phyloP scores from a whole-genome alignment of 1,140 invertebrate species.

The Drosophila setifemur region DNA sequence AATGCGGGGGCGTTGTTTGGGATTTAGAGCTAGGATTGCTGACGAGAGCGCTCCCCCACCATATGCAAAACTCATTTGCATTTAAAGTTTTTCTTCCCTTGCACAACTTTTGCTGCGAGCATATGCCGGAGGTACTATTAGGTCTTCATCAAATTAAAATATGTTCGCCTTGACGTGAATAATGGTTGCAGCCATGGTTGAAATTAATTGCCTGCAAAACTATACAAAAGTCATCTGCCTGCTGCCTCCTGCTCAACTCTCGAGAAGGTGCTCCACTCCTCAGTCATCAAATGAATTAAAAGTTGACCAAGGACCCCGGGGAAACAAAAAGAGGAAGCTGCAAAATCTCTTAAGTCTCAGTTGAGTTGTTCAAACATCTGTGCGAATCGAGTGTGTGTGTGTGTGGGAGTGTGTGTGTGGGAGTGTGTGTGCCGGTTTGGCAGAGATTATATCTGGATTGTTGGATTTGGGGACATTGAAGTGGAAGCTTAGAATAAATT shows the following conservation, averaged over 20 bases:
- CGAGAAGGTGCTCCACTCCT: constrained; percentile 51
- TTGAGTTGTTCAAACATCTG: constrained; percentile 49
- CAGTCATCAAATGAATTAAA: constrained; percentile 67
- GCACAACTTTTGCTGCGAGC: constrained; percentile 37
- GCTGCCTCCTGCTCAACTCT: constrained; percentile 13
- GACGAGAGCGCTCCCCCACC: neutral
- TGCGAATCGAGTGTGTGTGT: constrained; percentile 1
- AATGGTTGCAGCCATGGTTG: constrained; percentile 33
- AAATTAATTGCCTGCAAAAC: constrained; percentile 76
- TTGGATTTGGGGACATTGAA: constrained; percentile 5
- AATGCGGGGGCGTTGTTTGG: constrained; percentile 2
- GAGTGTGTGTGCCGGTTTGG: constrained; percentile 21
- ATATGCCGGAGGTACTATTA: constrained; percentile 45
- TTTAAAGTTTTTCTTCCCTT: constrained; percentile 46
- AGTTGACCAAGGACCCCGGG: constrained; percentile 60
- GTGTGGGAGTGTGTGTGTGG: neutral
- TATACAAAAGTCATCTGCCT: constrained; percentile 27
- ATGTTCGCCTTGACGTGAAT: constrained; percentile 33
- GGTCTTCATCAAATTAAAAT: constrained; percentile 58
- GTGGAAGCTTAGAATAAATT: constrained; percentile 15
- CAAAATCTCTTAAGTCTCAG: constrained; percentile 49
- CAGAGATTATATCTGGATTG: constrained; percentile 36
- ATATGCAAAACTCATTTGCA: constrained; percentile 50
- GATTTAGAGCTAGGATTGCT: neutral
- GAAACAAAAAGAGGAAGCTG: constrained; percentile 38